phyloP scores from a whole-genome alignment of 2,113 vertebrate genomes.

The Menura novaehollandiae region DNA sequence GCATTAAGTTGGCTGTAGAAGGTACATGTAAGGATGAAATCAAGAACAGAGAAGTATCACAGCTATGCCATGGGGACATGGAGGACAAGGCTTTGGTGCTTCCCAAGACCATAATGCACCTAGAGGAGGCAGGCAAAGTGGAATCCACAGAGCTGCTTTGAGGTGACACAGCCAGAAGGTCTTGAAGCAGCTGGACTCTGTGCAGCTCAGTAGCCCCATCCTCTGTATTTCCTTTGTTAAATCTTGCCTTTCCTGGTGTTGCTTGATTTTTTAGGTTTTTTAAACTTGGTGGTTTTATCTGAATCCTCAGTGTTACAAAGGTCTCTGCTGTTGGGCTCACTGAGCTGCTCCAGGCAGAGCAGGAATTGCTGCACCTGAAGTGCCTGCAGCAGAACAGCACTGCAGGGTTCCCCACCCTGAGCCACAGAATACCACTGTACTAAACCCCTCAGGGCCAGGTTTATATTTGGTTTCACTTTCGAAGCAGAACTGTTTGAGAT shows the following conservation, averaged over 20 bases:
- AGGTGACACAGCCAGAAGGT: neutral
- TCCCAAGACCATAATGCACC: accelerated
- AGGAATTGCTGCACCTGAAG: neutral
- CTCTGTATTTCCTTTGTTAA: neutral
- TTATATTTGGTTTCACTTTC: neutral
- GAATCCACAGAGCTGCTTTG: neutral
- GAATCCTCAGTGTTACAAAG: neutral
- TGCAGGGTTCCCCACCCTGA: neutral
- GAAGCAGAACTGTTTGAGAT: neutral
- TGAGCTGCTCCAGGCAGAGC: neutral
- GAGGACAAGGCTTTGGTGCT: neutral
- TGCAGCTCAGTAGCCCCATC: neutral
- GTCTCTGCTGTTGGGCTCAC: neutral
- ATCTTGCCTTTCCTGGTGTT: neutral
- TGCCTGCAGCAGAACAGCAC: neutral
- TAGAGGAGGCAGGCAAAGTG: neutral
- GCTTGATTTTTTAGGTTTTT: neutral
- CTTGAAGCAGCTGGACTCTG: neutral
- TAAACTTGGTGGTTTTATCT: neutral
- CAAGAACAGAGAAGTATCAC: neutral
- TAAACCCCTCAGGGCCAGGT: neutral
- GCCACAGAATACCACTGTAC: neutral
- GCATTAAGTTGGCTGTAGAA: neutral
- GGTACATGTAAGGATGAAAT: neutral
- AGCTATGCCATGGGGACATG: neutral